Base-by-base conservation (phyloP, 2,113 vertebrate genomes). In the Atlantisia rogersi region DNA sequence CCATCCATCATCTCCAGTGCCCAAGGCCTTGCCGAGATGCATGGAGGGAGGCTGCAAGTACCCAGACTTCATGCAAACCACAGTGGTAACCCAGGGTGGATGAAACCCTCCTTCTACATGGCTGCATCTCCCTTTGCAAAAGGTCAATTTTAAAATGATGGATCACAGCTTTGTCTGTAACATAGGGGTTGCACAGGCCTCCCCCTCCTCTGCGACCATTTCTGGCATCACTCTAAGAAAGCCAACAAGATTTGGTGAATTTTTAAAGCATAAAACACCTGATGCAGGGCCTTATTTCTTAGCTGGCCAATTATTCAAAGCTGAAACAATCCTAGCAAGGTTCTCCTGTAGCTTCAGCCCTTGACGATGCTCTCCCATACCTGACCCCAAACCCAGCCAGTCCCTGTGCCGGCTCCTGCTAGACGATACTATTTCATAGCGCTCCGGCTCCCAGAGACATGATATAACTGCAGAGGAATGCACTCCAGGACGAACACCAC, bases 381-480 rank as follows among this genome's bases (percentile, higher is more conserved):
- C 70, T 96, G 93, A 76, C 11, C 50, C 50, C 10, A 62, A 85
- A 28, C n/a, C 64, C 50, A 85, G 32, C 26, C 0, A 0, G 22
- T n/a, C 88, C 78, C 44, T 68, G 15, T 14, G 2, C 32, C 1
- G 3, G 25, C 46, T 88, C 12, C 53, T 56, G 86, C 75, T n/a
- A 26, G 6, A 44, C 3, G 7, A 37, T 35, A 44, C 13, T 55
- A 83, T 40, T 80, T 62, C 0, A 0, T 20, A 62, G 46, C 39
- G 21, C 83, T 94, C 28, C 7, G 3, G 67, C 79, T 95, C 59
- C 59, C 55, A 26, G 84, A 91, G 82, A 87, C 59, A 40, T 90
- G 89, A 91, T 90, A 90, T 88, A 88, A 95, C 59, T 73, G 71
- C 11, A 82, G 78, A 95, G 84, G 90, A 95, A 93, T 82, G 90